phyloP scores from a whole-genome alignment of 2,888 invertebrate genomes.

The Spilosoma lubricipeda region DNA sequence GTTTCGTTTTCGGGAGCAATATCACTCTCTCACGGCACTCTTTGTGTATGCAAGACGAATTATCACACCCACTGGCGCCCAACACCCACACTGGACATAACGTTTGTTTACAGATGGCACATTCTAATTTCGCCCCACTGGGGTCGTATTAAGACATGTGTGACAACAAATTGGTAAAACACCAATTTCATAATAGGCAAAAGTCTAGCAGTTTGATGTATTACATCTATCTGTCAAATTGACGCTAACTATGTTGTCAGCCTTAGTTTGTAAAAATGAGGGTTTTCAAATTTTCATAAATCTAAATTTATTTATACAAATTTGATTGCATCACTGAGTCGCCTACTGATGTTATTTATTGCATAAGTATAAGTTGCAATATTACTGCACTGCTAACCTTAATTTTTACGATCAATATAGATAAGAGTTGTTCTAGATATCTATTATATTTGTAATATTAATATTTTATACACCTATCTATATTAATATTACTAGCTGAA shows the following conservation, averaged over 20 bases:
- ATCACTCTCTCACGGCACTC: constrained; percentile 82
- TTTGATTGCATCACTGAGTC: constrained; percentile 68
- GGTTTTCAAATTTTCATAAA: constrained; percentile 48
- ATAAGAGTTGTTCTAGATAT: neutral
- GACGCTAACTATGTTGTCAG: constrained; percentile 70
- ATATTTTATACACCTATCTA: too few relatives aligned
- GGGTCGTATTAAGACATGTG: constrained; percentile 59
- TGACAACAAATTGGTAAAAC: constrained; percentile 56
- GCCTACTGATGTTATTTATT: constrained; percentile 60
- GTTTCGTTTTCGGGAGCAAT: constrained; percentile 76
- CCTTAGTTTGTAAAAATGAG: constrained; percentile 63
- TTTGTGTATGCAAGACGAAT: constrained; percentile 81
- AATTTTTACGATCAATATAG: neutral
- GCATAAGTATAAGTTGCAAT: constrained; percentile 19
- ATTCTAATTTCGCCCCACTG: constrained; percentile 66
- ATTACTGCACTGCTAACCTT: neutral
- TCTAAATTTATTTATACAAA: constrained; percentile 52
- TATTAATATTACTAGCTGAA: too few relatives aligned
- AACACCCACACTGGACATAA: constrained; percentile 70
- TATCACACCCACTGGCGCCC: constrained; percentile 84
- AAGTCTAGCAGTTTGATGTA: constrained; percentile 68
- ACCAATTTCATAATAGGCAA: constrained; percentile 74
- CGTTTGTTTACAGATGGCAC: constrained; percentile 60
- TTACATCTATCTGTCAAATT: constrained; percentile 68
- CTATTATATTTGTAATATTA: too few relatives aligned